Percentiles rank a stretch among this genome's conserved stretches.
phyloP scores from a whole-genome alignment of 2,888 invertebrate genomes.

The Argyresthia goedartella region DNA sequence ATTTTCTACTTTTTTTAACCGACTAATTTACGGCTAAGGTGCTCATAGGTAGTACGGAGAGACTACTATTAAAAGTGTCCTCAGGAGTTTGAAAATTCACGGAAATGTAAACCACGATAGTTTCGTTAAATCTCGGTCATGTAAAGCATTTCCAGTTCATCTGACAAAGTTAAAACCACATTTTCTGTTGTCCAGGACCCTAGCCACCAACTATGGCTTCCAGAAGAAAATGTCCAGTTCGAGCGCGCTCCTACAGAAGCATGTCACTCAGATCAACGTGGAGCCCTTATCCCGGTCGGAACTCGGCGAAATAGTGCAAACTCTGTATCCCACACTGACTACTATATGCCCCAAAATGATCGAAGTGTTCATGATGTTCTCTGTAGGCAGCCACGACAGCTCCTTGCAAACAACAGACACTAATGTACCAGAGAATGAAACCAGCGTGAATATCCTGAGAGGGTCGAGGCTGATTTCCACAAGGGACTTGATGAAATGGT shows the following conservation, averaged over 20 bases:
- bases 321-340: constrained; percentile 77
- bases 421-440: constrained; percentile 21
- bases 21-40: too few species aligned
- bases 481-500: constrained; percentile 94
- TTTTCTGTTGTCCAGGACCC: constrained; percentile 54
- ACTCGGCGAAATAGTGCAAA: constrained; percentile 78
- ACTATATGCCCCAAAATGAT: constrained; percentile 83
- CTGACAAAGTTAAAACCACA: too few species aligned
- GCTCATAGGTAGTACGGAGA: too few species aligned
- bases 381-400: constrained; percentile 75
- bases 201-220: constrained; percentile 72
- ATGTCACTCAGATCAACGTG: constrained; percentile 85
- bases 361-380: constrained; percentile 86
- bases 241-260: constrained; percentile 81
- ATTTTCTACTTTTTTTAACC: too few species aligned
- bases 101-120: too few species aligned
- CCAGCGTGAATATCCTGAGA: constrained; percentile 34
- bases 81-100: too few species aligned
- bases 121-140: too few species aligned
- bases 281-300: constrained; percentile 83
- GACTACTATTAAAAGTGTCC: too few species aligned
- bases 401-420: constrained; percentile 49
- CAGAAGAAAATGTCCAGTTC: constrained; percentile 75
- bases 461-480: constrained; percentile 80
- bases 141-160: too few species aligned